These are phyloP conservation scores for Scaptodrosophila lebanonensis DNA, from an alignment of 1,140 invertebrate genomes.

Conservation along the genomic window DNA sequence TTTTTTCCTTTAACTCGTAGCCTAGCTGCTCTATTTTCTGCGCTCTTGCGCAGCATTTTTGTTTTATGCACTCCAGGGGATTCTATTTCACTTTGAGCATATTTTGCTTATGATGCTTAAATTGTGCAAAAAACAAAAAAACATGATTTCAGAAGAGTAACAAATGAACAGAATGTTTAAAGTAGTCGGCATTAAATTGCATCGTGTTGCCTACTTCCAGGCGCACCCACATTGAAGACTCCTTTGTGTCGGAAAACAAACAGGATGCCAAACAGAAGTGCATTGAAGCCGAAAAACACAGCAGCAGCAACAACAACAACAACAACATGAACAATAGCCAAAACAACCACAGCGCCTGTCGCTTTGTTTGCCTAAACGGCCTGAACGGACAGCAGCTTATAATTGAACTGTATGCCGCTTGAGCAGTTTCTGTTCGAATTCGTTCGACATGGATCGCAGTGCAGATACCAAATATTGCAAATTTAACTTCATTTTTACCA, in stretches of 20 bases:
- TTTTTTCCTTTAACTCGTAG: conserved; percentile 3
- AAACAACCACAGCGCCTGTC: conserved; percentile 15
- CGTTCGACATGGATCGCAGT: not conserved
- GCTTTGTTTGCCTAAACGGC: not conserved
- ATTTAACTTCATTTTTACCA: no score
- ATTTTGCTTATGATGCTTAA: not conserved
- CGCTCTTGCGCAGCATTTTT: conserved; percentile 28
- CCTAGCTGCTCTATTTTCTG: no score
- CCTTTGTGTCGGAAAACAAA: not conserved
- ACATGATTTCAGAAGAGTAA: no score
- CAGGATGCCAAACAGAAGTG: conserved; percentile 16
- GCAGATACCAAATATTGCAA: no score
- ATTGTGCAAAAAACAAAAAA: no score
- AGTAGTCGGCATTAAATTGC: no score
- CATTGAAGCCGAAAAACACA: conserved; percentile 11
- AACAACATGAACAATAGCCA: conserved; percentile 27
- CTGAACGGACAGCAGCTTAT: conserved; percentile 38
- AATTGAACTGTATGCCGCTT: conserved; percentile 62
- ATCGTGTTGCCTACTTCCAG: no score
- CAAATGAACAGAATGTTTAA: no score
- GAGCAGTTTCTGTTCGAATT: conserved; percentile 40
- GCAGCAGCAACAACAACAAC: conserved; percentile 13
- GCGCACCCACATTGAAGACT: no score
- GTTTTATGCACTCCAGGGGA: conserved; percentile 35
- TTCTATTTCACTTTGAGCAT: conserved; percentile 57